Evolutionary conservation across 2,113 vertebrate genomes (phyloP).

Genomic region (Callipepla californica): DNA sequence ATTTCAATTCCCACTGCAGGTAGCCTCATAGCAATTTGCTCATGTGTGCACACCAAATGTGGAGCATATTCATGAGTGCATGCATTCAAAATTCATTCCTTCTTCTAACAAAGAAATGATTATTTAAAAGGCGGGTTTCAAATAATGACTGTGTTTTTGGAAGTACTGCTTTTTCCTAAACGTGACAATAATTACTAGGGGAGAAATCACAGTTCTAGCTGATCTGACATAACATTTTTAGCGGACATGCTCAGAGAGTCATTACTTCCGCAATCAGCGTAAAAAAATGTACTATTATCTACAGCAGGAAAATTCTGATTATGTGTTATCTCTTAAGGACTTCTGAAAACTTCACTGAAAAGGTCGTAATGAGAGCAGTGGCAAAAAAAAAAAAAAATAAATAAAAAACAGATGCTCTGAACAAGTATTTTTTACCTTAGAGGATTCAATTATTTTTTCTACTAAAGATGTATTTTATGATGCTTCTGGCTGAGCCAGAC

Average conservation of each 20-base stretch:
- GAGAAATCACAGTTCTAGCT: neutral
- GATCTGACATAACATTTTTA: neutral
- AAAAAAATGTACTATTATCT: neutral
- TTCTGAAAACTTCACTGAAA: neutral
- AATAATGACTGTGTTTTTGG: rapidly evolving
- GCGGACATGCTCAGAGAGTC: neutral
- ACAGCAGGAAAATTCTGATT: neutral
- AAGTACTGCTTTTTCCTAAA: neutral
- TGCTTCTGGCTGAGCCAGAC: neutral
- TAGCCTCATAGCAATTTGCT: neutral
- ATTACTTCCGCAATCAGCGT: neutral
- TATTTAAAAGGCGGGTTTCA: neutral
- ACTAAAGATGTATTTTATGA: neutral
- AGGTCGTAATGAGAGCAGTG: neutral
- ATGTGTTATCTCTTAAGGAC: neutral
- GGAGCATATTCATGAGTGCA: rapidly evolving
- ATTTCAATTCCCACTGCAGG: neutral
- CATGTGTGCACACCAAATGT: neutral
- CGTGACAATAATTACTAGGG: neutral
- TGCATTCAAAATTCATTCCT: neutral
- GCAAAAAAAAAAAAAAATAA: neutral
- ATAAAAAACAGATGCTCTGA: neutral
- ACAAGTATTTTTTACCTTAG: neutral
- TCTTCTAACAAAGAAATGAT: neutral
- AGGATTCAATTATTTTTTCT: neutral